Base-by-base conservation (phyloP, 2,113 vertebrate genomes). In the Osmerus mordax region DNA sequence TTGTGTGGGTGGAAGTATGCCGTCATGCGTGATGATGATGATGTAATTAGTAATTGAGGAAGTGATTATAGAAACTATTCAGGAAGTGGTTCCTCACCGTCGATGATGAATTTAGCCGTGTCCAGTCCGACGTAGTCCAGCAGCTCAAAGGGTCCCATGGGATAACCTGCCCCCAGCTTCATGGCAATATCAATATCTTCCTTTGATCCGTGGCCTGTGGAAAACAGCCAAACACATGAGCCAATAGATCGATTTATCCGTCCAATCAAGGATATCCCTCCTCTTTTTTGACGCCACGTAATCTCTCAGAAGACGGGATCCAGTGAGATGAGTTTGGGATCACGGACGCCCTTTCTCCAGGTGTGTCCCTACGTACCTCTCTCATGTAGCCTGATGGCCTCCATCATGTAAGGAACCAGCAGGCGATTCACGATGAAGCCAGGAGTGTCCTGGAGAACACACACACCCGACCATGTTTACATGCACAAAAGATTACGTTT, bases 131-230 rank as follows among this genome's bases (percentile, higher is more conserved):
- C 94, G 0, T 98, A 99, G 85, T 99, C 97, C 11, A 95, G 76
- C 12, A 99, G 94, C 83, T 99, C 97, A 83, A 99, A 95, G 0
- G 97, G 97, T 14, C 97, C 97, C 96, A 99, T 98, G 36, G 97
- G 97, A 88, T 98, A 94, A 16, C 96, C 95, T 13, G 95, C 94
- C 2, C 97, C 97, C 6, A 99, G 84, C 84, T 98, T 99, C 96
- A 99, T 98, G 13, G 95, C 96, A 14, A 89, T 83, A 78, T 99
- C 97, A 29, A 98, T 97, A 90, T 99, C 97, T 74, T 99, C 97
- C 90, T 97, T 99, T 76, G 96, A 96, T 23, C 95, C 96, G 29
- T 99, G 93, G 63, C 96, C 97, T 99, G 69, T 21, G 78, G 19
- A 82, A 72, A 80, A 79, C 6, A 70, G 55, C 2, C 2, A 71